phyloP scores from a whole-genome alignment of 2,113 vertebrate genomes.

The Hystrix cristata region DNA sequence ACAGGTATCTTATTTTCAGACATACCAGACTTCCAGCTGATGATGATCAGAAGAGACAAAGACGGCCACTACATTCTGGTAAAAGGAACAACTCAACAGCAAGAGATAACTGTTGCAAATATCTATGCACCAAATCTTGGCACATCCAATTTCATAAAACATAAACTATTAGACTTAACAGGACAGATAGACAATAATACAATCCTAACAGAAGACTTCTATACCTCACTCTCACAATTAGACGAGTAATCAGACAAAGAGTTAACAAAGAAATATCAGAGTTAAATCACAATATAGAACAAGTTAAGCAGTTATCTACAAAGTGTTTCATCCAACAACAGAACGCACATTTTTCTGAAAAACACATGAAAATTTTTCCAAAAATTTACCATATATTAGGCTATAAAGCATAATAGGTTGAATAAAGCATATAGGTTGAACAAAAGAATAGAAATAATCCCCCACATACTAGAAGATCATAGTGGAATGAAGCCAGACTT shows the following conservation, averaged over 20 bases:
- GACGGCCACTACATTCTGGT: not conserved
- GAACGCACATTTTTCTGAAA: not conserved
- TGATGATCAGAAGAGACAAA: not conserved
- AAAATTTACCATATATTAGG: not conserved
- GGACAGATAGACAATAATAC: not conserved
- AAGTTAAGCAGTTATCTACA: not conserved
- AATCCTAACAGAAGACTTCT: not conserved
- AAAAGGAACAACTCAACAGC: not conserved
- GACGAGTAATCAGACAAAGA: not conserved
- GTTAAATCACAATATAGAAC: not conserved
- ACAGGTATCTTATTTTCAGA: not conserved
- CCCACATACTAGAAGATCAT: not conserved
- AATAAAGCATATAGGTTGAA: not conserved
- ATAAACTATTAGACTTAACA: not conserved
- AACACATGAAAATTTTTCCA: not conserved
- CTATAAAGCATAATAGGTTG: not conserved
- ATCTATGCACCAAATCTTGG: not conserved
- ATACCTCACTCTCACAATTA: not conserved
- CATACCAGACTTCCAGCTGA: not conserved
- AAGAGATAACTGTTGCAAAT: not conserved
- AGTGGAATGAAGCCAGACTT: not conserved
- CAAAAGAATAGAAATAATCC: not conserved
- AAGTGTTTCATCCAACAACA: not conserved
- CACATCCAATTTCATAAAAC: not conserved
- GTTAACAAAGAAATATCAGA: not conserved